Conservation (phyloP, 2,888 invertebrate species). For the Monoplex corrugatus region DNA sequence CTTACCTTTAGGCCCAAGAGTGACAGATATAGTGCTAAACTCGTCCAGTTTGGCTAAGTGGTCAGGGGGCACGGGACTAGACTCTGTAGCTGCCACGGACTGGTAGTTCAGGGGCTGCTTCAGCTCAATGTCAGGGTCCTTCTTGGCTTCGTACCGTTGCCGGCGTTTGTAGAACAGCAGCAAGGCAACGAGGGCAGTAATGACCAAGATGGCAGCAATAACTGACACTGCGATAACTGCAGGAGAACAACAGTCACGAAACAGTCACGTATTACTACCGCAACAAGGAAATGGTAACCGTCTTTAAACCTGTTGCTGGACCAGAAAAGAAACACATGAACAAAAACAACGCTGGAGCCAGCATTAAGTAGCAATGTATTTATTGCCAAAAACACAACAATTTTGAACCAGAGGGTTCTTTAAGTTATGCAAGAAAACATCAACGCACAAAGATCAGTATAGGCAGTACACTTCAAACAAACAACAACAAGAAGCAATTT, state of each 20-base stretch:
- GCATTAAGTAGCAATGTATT: too few species aligned
- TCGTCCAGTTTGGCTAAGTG: conserved; percentile 76
- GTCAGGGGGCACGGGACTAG: conserved; percentile 59
- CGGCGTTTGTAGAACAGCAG: conserved; percentile 65
- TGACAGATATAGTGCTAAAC: conserved; percentile 75
- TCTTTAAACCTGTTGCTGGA: too few species aligned
- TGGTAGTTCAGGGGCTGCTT: conserved; percentile 68
- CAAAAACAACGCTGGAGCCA: too few species aligned
- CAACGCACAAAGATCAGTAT: too few species aligned
- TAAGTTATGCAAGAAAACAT: too few species aligned
- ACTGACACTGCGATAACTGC: conserved; percentile 69
- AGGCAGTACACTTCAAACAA: too few species aligned
- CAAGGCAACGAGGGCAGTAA: conserved; percentile 69
- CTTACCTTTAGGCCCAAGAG: conserved; percentile 68
- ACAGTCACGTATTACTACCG: not conserved
- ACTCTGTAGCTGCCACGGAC: not conserved
- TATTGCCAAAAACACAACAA: too few species aligned
- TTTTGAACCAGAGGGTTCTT: too few species aligned
- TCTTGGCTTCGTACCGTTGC: conserved; percentile 63
- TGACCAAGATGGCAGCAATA: conserved; percentile 66
- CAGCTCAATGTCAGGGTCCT: conserved; percentile 68
- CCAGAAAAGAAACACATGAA: too few species aligned
- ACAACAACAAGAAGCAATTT: too few species aligned
- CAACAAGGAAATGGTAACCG: too few species aligned
- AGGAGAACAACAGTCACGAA: conserved; percentile 49